A percentile compares a stretch with the other conserved stretches of the same genome.
These are phyloP conservation scores for Acrobasis consociella DNA, from an alignment of 2,888 invertebrate species.

Conservation along the genomic window DNA sequence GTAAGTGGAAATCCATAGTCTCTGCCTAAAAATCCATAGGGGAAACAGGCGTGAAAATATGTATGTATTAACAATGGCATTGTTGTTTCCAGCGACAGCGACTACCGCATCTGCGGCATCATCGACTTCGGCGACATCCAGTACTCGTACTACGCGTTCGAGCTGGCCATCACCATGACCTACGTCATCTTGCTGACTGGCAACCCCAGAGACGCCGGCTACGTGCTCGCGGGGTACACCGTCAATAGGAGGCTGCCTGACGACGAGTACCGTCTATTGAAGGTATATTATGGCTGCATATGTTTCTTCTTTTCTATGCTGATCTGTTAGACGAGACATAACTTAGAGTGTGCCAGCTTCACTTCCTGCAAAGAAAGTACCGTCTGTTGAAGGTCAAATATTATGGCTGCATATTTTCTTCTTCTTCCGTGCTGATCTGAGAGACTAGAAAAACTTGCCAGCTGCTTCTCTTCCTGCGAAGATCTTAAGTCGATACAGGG, in stretches of 20 bases:
- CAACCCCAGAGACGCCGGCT: conserved; percentile 83
- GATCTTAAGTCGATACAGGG: too few species aligned
- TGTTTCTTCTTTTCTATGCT: not conserved
- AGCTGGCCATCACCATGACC: conserved; percentile 90
- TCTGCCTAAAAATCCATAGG: too few species aligned
- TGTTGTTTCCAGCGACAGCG: conserved; percentile 52
- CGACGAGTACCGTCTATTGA: conserved; percentile 85
- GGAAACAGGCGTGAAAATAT: too few species aligned
- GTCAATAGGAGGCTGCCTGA: conserved; percentile 82
- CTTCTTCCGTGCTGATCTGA: not conserved
- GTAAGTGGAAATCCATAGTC: too few species aligned
- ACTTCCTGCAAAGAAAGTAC: conserved; percentile 18
- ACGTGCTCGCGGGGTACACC: conserved; percentile 90
- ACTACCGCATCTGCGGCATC: conserved; percentile 85
- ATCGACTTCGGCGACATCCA: conserved; percentile 95
- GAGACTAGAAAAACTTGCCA: too few species aligned
- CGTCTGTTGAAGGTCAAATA: not conserved
- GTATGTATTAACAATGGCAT: not conserved
- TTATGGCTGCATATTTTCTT: not conserved
- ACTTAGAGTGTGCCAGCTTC: too few species aligned
- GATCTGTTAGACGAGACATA: too few species aligned
- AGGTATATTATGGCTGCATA: conserved; percentile 66
- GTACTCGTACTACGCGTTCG: conserved; percentile 89
- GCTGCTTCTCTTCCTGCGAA: not conserved
- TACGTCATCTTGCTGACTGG: conserved; percentile 90